Conservation (phyloP, 2,888 invertebrate species). For the Drosophila anomelani region DNA sequence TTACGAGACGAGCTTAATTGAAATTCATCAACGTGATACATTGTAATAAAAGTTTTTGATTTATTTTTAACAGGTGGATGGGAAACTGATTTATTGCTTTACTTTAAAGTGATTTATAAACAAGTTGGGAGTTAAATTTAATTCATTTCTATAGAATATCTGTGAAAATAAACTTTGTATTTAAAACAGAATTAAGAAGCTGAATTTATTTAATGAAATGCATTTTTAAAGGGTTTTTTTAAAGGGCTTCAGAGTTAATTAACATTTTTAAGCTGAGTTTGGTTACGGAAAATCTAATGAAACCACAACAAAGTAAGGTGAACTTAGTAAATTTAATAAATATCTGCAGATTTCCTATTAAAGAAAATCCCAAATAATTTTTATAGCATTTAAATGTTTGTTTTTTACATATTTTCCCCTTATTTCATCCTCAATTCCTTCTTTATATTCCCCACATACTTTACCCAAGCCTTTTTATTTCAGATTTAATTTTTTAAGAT, state of each 20-base stretch:
- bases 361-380: neutral
- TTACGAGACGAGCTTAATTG: constrained; percentile 7
- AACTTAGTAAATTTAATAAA: neutral
- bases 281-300: neutral
- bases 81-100: neutral
- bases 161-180: too few species aligned
- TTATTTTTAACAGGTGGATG: constrained; percentile 11
- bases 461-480: constrained; percentile 18
- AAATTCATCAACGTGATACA: constrained; percentile 11
- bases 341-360: neutral
- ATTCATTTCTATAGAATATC: too few species aligned
- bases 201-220: too few species aligned
- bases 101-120: neutral
- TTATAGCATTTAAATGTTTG: neutral
- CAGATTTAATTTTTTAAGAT: neutral
- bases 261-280: too few species aligned
- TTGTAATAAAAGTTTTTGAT: constrained; percentile 1
- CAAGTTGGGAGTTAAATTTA: too few species aligned
- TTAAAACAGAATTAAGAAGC: too few species aligned
- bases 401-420: neutral
- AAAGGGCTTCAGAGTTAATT: too few species aligned
- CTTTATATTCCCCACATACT: constrained; percentile 1
- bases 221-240: too few species aligned
- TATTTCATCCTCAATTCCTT: neutral
- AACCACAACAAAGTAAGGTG: neutral